A percentile compares a stretch with the other conserved stretches of the same genome.
Evolutionary conservation across 2,113 vertebrate genomes (phyloP).

Genomic region (Himantopus leucocephalus): DNA sequence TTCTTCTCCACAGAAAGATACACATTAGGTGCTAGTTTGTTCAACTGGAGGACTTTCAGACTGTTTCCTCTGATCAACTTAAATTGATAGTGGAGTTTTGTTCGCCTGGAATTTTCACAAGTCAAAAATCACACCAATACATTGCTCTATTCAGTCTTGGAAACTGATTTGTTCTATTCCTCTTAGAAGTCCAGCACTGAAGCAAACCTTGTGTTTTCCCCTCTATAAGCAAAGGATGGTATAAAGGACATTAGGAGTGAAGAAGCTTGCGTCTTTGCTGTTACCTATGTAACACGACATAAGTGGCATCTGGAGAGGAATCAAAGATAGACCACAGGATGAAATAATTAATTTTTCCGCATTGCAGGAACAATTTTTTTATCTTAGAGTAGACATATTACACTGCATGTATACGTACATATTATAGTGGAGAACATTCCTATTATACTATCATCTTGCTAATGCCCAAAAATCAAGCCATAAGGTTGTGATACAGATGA

Average conservation of each 20-base stretch:
- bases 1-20: neutral
- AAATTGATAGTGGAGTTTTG: neutral
- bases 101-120: neutral
- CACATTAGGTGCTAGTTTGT: rapidly evolving
- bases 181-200: neutral
- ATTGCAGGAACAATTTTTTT: neutral
- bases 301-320: neutral
- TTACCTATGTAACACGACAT: rapidly evolving
- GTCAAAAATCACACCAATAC: neutral
- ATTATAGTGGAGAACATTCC: neutral
- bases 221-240: neutral
- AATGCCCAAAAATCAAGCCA: neutral
- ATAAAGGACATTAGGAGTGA: neutral
- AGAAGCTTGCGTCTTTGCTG: neutral
- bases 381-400: neutral
- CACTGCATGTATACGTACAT: rapidly evolving
- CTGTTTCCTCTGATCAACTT: neutral
- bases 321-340: neutral
- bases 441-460: neutral
- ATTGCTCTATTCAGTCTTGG: neutral
- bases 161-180: neutral
- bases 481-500: neutral
- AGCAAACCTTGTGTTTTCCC: neutral
- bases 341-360: neutral
- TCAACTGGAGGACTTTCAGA: neutral